phyloP scores from a whole-genome alignment of 2,888 invertebrate species.

The Leptarthrus brevirostris region DNA sequence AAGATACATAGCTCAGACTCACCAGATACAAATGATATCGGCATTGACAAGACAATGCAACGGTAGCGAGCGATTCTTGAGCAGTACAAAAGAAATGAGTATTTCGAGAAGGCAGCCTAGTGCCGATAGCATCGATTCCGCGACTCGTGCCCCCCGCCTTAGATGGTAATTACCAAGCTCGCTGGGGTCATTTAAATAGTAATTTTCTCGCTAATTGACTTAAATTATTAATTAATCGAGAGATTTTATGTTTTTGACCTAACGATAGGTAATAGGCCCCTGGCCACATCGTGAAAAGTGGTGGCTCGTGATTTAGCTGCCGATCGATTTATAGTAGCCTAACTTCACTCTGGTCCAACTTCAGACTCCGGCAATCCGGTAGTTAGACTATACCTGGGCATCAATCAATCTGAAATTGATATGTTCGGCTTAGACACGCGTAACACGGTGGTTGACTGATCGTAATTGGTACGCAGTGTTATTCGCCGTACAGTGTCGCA shows the following conservation, averaged over 20 bases:
- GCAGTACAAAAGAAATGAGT: not conserved
- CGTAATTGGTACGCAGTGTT: constrained; percentile 16
- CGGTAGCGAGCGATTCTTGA: constrained; percentile 13
- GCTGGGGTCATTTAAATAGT: constrained; percentile 29
- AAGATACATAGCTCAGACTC: not conserved
- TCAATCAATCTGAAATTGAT: constrained; percentile 13
- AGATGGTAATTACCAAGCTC: constrained; percentile 26
- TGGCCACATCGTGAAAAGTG: constrained; percentile 23
- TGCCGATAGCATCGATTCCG: constrained; percentile 30
- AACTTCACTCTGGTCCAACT: not conserved
- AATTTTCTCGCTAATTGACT: constrained; percentile 33
- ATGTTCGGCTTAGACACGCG: not conserved
- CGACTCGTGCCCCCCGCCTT: constrained; percentile 15
- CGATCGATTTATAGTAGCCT: not conserved
- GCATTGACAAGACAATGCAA: constrained; percentile 36
- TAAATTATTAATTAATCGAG: constrained; percentile 35
- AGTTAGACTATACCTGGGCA: not conserved
- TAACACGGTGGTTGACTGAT: constrained; percentile 1
- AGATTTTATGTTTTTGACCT: constrained; percentile 3
- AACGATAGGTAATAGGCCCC: constrained; percentile 29
- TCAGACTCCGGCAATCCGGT: not conserved
- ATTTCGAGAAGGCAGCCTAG: not conserved
- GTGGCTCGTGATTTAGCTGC: not conserved
- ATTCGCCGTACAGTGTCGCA: constrained; percentile 9
- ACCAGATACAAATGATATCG: constrained; percentile 27